A percentile compares a stretch with the other conserved stretches of the same genome.
Evolutionary conservation across 2,113 vertebrate genomes (phyloP).

Genomic region (Melanotaenia duboulayi): DNA sequence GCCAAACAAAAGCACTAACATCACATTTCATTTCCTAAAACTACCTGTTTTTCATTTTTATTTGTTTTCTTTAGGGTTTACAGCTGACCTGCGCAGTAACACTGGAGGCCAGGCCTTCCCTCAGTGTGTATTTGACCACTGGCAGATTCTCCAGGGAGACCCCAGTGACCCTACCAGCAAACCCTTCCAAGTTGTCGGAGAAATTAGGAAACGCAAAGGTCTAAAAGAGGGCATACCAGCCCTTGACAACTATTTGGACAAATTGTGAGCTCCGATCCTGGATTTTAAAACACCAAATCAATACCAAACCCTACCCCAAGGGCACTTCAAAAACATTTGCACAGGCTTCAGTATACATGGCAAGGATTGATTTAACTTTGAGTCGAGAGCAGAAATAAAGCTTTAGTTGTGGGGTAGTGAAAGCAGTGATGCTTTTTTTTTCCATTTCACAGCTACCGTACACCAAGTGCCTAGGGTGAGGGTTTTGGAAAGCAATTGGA

Average conservation of each 20-base stretch:
- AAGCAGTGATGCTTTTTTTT: constrained; percentile 38
- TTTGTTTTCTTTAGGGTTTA: constrained; percentile 86
- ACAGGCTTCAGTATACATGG: constrained; percentile 64
- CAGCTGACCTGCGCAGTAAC: constrained; percentile 92
- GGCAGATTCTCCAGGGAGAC: constrained; percentile 93
- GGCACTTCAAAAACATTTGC: constrained; percentile 71
- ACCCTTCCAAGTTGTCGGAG: constrained; percentile 85
- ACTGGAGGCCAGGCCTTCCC: constrained; percentile 95
- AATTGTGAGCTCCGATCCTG: constrained; percentile 81
- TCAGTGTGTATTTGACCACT: constrained; percentile 96
- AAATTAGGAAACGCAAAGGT: constrained; percentile 94
- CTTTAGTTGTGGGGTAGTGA: constrained; percentile 49
- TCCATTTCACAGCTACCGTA: constrained; percentile 71
- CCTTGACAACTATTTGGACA: constrained; percentile 96
- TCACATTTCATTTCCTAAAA: not conserved
- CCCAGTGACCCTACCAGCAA: constrained; percentile 84
- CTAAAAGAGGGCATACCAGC: constrained; percentile 93
- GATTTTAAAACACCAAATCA: constrained; percentile 65
- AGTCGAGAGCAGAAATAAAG: constrained; percentile 50
- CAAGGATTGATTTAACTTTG: constrained; percentile 57
- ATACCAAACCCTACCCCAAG: constrained; percentile 65
- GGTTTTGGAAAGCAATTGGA: constrained; percentile 67
- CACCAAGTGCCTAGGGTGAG: constrained; percentile 76
- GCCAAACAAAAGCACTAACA: not conserved
- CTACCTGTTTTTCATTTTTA: not conserved